Evolutionary conservation across 2,888 invertebrate species (phyloP).

Genomic region (Cataglyphis cursor): DNA sequence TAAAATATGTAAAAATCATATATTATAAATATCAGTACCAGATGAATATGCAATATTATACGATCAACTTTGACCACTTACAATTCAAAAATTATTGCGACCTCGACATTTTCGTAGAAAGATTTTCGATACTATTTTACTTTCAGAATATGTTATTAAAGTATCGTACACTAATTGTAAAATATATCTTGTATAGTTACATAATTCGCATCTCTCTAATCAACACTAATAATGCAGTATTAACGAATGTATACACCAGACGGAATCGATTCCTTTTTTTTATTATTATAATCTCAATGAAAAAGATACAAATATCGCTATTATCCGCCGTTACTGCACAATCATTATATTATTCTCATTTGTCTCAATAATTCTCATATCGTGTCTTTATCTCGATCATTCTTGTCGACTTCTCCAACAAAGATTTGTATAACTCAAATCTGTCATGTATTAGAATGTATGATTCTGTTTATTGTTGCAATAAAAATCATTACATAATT

Average conservation of each 20-base stretch:
- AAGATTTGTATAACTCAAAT: conserved; percentile 20
- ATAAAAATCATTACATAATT: conserved; percentile 23
- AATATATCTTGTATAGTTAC: conserved; percentile 52
- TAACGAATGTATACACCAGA: conserved; percentile 65
- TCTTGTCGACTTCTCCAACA: conserved; percentile 16
- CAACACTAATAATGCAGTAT: conserved; percentile 60
- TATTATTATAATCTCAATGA: conserved; percentile 64
- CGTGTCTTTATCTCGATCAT: conserved; percentile 9
- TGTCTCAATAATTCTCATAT: conserved; percentile 11
- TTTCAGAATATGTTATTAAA: background rate
- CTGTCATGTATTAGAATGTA: background rate
- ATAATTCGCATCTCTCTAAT: conserved; percentile 63
- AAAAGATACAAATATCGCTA: conserved; percentile 61
- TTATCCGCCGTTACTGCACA: conserved; percentile 49
- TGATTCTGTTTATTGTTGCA: conserved; percentile 10
- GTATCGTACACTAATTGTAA: background rate
- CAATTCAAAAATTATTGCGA: background rate
- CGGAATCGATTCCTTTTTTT: conserved; percentile 63
- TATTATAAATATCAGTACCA: background rate
- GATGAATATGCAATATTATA: background rate
- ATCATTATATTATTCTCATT: conserved; percentile 43
- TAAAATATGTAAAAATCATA: background rate
- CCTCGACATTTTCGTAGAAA: background rate
- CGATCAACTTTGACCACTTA: background rate
- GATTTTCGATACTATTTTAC: background rate